These are phyloP conservation scores for Mimumesa dahlbomi DNA, from an alignment of 2,888 invertebrate genomes.

Conservation along the genomic window DNA sequence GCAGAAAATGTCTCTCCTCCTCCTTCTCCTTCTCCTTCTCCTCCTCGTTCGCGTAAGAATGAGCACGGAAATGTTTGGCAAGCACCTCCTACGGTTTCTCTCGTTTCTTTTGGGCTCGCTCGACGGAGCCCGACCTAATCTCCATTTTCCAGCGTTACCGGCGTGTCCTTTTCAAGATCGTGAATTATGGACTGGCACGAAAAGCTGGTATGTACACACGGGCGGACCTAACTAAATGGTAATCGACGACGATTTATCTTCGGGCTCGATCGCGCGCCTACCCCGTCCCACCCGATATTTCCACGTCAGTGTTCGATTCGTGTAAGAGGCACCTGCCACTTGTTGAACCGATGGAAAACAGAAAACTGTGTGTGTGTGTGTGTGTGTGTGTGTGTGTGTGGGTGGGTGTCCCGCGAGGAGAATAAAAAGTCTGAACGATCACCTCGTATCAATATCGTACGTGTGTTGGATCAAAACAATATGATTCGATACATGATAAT, in stretches of 20 bases:
- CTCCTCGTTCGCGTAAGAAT: too few relatives aligned
- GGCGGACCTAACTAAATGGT: slow-evolving; percentile 67
- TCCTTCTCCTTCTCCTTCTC: too few relatives aligned
- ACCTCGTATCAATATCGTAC: too few relatives aligned
- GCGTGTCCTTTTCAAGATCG: slow-evolving; percentile 55
- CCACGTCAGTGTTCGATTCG: slow-evolving; percentile 59
- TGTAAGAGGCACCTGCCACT: slow-evolving; percentile 62
- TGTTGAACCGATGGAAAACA: slow-evolving; percentile 60
- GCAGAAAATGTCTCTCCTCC: not conserved
- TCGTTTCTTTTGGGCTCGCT: slow-evolving; percentile 24
- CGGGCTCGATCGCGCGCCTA: slow-evolving; percentile 49
- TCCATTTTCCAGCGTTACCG: slow-evolving; percentile 58
- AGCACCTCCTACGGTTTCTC: not conserved
- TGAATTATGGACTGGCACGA: slow-evolving; percentile 65
- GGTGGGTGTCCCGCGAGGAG: too few relatives aligned
- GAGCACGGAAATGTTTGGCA: slow-evolving; percentile 10
- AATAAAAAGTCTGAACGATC: too few relatives aligned
- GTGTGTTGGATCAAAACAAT: too few relatives aligned
- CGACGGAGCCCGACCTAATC: slow-evolving; percentile 53
- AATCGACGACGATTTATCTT: slow-evolving; percentile 69
- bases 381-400: too few relatives aligned
- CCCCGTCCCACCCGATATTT: slow-evolving; percentile 28
- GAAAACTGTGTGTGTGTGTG: too few relatives aligned
- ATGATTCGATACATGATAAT: too few relatives aligned
- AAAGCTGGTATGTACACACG: slow-evolving; percentile 54